Evolutionary conservation across 2,888 invertebrate genomes (phyloP).

Genomic region (Allophyes oxyacanthae): DNA sequence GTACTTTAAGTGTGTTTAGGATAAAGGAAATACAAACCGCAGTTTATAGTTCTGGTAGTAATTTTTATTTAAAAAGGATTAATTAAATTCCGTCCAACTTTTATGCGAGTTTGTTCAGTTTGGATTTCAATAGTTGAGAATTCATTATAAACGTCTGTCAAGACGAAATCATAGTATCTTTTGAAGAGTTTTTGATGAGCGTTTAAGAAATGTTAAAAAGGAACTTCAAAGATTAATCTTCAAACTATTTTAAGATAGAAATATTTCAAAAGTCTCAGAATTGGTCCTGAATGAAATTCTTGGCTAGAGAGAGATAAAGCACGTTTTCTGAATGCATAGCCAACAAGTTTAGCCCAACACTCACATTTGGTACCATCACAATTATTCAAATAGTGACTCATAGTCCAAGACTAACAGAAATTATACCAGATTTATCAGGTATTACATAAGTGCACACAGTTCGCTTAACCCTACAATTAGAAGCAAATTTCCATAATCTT

Average conservation of each 20-base stretch:
- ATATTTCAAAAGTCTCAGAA: no score
- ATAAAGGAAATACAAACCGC: slow-evolving; percentile 16
- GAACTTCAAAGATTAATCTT: no score
- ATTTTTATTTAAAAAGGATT: slow-evolving; percentile 1
- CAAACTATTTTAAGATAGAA: no score
- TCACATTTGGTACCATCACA: no score
- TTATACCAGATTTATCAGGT: slow-evolving; percentile 14
- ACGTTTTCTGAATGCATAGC: no score
- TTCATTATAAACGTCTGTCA: slow-evolving; percentile 9
- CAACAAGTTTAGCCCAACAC: no score
- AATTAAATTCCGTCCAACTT: slow-evolving; percentile 4
- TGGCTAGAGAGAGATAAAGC: no score
- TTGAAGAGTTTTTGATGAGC: no score
- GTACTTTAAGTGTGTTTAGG: slow-evolving; percentile 36
- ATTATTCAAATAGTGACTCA: no score
- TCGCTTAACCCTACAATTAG: slow-evolving; percentile 35
- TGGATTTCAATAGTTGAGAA: slow-evolving; percentile 7
- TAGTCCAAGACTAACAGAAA: neutral
- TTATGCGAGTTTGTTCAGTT: slow-evolving; percentile 14
- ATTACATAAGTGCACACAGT: slow-evolving; percentile 14
- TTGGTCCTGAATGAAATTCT: no score
- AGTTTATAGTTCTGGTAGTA: slow-evolving; percentile 7
- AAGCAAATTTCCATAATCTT: slow-evolving; percentile 44
- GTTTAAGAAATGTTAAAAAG: no score
- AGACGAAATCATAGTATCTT: no score